Evolutionary conservation across 2,888 invertebrate genomes (phyloP).

Genomic region (Taenaris catops): DNA sequence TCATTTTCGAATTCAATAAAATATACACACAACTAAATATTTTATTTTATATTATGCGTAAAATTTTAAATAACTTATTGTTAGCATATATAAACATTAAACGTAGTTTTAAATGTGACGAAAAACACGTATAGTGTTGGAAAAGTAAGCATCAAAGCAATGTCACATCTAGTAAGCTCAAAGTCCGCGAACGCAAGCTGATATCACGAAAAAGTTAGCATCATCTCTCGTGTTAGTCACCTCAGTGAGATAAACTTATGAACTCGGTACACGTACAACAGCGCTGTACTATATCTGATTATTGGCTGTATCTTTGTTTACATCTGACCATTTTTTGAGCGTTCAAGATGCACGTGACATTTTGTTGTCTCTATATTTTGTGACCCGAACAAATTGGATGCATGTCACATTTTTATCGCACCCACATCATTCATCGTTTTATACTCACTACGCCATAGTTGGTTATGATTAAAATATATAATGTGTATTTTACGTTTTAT

Average conservation of each 20-base stretch:
- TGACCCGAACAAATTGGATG: conserved; percentile 11
- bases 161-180: conserved; percentile 13
- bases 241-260: conserved; percentile 39
- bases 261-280: conserved; percentile 37
- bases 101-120: too few species aligned
- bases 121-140: neutral
- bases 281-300: conserved; percentile 32
- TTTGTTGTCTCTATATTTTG: conserved; percentile 15
- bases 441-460: too few species aligned
- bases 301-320: conserved; percentile 31
- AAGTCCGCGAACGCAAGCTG: conserved; percentile 9
- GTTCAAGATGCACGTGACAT: conserved; percentile 21
- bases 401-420: neutral
- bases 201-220: conserved; percentile 17
- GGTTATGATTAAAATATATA: too few species aligned
- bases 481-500: too few species aligned
- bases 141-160: conserved; percentile 4
- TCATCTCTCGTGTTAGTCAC: conserved; percentile 35
- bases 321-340: conserved; percentile 21
- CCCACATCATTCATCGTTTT: neutral
- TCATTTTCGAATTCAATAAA: too few species aligned
- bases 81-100: too few species aligned
- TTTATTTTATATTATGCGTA: too few species aligned
- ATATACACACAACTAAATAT: too few species aligned
- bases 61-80: too few species aligned